phyloP scores from a whole-genome alignment of 2,888 invertebrate genomes.

The Tetrapedia diversipes region DNA sequence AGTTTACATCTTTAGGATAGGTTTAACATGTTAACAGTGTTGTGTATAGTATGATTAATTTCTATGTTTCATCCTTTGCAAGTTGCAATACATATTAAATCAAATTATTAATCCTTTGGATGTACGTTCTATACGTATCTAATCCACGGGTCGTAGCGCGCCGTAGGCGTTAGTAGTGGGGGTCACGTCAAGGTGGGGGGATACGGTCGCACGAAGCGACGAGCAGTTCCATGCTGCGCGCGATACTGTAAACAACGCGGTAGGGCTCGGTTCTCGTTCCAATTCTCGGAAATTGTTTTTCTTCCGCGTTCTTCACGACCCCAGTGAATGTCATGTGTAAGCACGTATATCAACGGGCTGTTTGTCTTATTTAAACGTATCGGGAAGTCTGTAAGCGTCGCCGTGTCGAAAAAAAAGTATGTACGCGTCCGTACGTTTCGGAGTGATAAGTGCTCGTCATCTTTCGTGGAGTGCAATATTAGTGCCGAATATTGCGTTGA shows the following conservation, averaged over 20 bases:
- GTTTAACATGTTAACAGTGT: neutral
- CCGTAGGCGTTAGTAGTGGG: conserved; percentile 33
- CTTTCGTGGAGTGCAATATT: conserved; percentile 6
- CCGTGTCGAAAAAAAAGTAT: neutral
- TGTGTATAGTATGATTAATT: too few species aligned
- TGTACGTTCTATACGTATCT: neutral
- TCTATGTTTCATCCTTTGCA: too few species aligned
- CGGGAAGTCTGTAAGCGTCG: too few species aligned
- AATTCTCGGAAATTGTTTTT: neutral
- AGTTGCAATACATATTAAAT: neutral
- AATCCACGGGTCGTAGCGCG: conserved; percentile 12
- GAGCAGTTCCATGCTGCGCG: conserved; percentile 79
- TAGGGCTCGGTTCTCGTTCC: conserved; percentile 9
- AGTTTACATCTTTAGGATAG: too few species aligned
- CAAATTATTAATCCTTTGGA: neutral
- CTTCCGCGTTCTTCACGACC: conserved; percentile 6
- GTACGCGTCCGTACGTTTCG: neutral
- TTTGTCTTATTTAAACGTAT: neutral
- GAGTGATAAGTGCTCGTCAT: conserved; percentile 22
- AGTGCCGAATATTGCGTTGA: conserved; percentile 14
- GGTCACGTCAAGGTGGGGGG: conserved; percentile 44
- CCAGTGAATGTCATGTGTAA: neutral
- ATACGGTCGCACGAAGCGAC: conserved; percentile 44
- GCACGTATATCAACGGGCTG: neutral
- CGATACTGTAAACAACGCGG: conserved; percentile 56